Evolutionary conservation across 2,797 vertebrate genomes (phyloP).

Genomic region (Pipistrellus nathusii): DNA sequence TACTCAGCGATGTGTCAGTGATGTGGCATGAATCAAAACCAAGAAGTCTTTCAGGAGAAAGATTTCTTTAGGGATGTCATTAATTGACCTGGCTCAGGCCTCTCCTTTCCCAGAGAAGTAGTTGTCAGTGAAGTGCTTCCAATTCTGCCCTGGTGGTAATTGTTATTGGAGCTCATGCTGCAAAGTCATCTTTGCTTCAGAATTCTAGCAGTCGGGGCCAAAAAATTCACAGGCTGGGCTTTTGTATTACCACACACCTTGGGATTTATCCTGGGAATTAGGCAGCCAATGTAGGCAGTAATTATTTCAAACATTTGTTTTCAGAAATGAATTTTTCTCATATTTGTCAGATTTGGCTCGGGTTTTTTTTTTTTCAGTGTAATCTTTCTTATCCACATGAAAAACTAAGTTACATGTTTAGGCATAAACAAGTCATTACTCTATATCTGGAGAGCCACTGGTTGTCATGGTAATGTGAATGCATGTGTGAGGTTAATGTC

Average conservation of each 20-base stretch:
- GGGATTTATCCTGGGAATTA: slow-evolving; percentile 12
- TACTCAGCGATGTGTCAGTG: slow-evolving; percentile 10
- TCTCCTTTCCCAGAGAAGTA: slow-evolving; percentile 28
- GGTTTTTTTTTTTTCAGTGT: slow-evolving; percentile 56
- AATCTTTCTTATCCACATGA: slow-evolving; percentile 62
- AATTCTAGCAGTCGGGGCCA: slow-evolving; percentile 16
- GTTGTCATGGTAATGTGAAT: slow-evolving; percentile 73
- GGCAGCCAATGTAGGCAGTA: slow-evolving; percentile 26
- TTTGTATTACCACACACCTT: background rate
- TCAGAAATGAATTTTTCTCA: slow-evolving; percentile 63
- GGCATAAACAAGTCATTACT: slow-evolving; percentile 63
- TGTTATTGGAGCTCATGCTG: slow-evolving; percentile 62
- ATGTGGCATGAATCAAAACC: slow-evolving; percentile 68
- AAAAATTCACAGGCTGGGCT: slow-evolving; percentile 9
- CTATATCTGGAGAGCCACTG: slow-evolving; percentile 27
- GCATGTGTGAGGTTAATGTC: slow-evolving; percentile 46
- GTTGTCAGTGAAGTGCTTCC: slow-evolving; percentile 54
- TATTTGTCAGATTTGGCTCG: slow-evolving; percentile 59
- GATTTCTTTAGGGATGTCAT: slow-evolving; percentile 62
- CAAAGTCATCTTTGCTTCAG: slow-evolving; percentile 60
- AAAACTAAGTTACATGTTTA: slow-evolving; percentile 68
- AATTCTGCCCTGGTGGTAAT: slow-evolving; percentile 1
- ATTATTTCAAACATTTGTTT: slow-evolving; percentile 69
- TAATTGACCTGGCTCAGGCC: slow-evolving; percentile 50
- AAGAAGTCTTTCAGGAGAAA: slow-evolving; percentile 62